Evolutionary conservation across 1,140 invertebrate species (phyloP), one percentile per base, ranked within the genome.

Genomic region (Trachelipus rathkii): DNA sequence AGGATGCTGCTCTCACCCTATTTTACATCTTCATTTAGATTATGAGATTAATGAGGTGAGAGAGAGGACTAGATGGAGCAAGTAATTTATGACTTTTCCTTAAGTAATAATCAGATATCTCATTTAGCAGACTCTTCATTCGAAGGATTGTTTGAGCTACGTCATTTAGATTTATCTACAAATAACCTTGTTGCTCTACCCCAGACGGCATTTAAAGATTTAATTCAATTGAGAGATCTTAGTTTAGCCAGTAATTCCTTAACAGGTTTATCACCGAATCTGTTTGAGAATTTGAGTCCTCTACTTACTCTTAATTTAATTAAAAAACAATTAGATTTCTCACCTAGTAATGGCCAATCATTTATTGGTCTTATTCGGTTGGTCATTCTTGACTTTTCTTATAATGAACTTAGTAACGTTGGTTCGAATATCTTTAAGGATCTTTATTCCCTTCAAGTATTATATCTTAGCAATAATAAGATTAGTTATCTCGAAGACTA

Each of bases 391-490:
- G 92, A 95, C 84, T 86, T 95, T 13, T 93, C 93, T 5, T 88
- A 89, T 81, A 96, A 96, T 83, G 88, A 90, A 81, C 90, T 96
- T 67, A 89, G 88, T 9, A 91, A 91, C 84, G 85, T 95, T 73
- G 92, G 94, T 84, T 87, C 91, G 10, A 89, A 90, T 15, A 89
- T 93, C 50, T 95, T 95, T 78, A 87, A 91, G 78, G 92, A 93
- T 79, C 86, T 95, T 66, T n/a, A n/a, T n/a, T n/a, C n/a, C n/a
- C n/a, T n/a, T n/a, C n/a, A n/a, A n/a, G n/a, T n/a, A n/a, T n/a
- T 90, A 92, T 83, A 92, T 89, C 87, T 95, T 72, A 91, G 94
- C 82, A 90, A 94, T 80, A 95, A 96, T 86, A 88, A 90, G 71
- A 90, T 95, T 4, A 82, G 82, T 44, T 86, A 95, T 19, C 89